Base-by-base conservation (phyloP, 1,140 invertebrate species). In the Lepidurus apus region DNA sequence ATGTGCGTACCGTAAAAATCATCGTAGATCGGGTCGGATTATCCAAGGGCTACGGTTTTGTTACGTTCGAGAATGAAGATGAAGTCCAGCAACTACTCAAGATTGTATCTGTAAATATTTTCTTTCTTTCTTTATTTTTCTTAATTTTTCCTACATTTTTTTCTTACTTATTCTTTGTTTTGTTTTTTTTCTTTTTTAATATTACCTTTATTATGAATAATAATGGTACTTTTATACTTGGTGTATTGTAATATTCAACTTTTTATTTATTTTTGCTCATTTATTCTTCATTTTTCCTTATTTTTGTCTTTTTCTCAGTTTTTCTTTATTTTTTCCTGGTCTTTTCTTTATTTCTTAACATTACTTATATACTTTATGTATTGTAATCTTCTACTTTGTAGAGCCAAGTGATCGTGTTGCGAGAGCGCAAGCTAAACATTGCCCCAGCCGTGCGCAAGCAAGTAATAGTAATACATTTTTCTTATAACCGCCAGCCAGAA, bases 31-130 rank as follows among this genome's bases (percentile, higher is more conserved):
- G 95, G 82, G 94, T 94, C 80, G 95, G 95, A 4, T 93, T 97
- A 1, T 96, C 95, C 47, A 97, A 97, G 87, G 96, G 96, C 74
- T 97, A 96, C 82, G 95, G 94, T 6, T 96, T 98, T 87, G 94
- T 98, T 73, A 98, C 96, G 17, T 98, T 97, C 87, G 95, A 95
- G 86, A 93, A 91, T 73, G 93, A 95, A 85, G 93, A 95, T 83
- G 94, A 95, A 86, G 94, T 94, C 1, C 92, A 92, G 83, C 88
- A 91, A 84, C 13, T 65, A 21, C 87, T 89, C 47, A 84, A 83
- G 81, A 82, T 82, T 82, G 83, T 84, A 77, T 83, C 84, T 75
- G 81, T 75, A 5, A 74, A 79, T 26, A 26, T 77, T 74, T 74
- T 80, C 21, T 34, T 13, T 1, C 65, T n/a, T 10, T 9, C 10